These are phyloP conservation scores for Gymnocypris eckloni DNA, from an alignment of 2,797 vertebrate species.

Conservation along the genomic window DNA sequence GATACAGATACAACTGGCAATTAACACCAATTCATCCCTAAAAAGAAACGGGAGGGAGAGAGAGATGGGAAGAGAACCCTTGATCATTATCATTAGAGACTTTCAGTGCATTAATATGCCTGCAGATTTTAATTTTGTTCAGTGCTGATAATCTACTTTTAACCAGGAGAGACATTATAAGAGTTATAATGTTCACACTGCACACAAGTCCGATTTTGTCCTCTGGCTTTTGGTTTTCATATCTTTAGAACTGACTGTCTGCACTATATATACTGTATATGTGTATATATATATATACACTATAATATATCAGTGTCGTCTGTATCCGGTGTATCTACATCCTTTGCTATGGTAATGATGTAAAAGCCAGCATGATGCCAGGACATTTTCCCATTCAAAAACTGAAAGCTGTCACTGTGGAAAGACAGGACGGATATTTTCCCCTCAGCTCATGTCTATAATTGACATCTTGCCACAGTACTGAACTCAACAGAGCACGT, in stretches of 20 bases:
- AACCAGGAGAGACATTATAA: not conserved
- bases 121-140: slow-evolving; percentile 9
- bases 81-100: slow-evolving; percentile 22
- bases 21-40: slow-evolving; percentile 17
- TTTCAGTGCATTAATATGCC: slow-evolving; percentile 13
- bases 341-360: not conserved
- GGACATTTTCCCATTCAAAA: not conserved
- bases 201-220: not conserved
- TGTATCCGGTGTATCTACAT: not conserved
- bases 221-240: not conserved
- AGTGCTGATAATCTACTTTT: not conserved
- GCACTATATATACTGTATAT: not conserved
- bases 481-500: not conserved
- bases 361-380: not conserved
- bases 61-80: not conserved
- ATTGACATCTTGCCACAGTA: not conserved
- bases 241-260: slow-evolving; percentile 12
- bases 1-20: slow-evolving; percentile 19
- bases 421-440: not conserved
- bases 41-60: not conserved
- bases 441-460: not conserved
- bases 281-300: not conserved
- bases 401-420: not conserved
- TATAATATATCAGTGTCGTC: not conserved
- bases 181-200: not conserved